phyloP scores from a whole-genome alignment of 2,888 invertebrate genomes.

The Drosophila peninsularis region DNA sequence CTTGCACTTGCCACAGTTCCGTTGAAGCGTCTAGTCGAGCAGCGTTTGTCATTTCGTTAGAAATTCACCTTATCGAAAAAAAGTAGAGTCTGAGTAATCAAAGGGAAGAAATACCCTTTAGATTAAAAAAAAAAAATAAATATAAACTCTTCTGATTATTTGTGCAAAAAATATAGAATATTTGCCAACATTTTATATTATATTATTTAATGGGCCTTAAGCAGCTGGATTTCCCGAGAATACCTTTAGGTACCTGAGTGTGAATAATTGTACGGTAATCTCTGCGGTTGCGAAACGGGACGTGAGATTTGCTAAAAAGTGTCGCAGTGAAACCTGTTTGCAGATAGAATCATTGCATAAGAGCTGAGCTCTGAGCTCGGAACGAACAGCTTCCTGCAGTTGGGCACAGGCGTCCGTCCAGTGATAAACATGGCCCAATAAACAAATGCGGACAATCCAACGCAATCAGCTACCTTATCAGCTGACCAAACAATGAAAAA shows the following conservation, averaged over 20 bases:
- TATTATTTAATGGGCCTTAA: no score
- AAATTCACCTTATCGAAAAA: slow-evolving; percentile 54
- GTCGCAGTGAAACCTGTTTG: slow-evolving; percentile 24
- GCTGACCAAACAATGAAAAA: slow-evolving; percentile 48
- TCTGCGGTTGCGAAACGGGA: background rate
- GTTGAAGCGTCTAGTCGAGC: slow-evolving; percentile 34
- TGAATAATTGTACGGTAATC: background rate
- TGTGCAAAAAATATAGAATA: no score
- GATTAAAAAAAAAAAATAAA: no score
- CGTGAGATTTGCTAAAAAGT: background rate
- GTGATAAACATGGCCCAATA: slow-evolving; percentile 48
- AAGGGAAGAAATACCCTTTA: slow-evolving; percentile 1
- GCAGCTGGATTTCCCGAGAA: no score
- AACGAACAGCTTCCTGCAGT: slow-evolving; percentile 27
- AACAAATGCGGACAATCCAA: slow-evolving; percentile 44
- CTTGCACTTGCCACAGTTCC: slow-evolving; percentile 51
- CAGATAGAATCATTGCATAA: slow-evolving; percentile 29
- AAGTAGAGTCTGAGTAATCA: background rate
- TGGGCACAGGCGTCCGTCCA: slow-evolving; percentile 2
- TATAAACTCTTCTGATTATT: no score
- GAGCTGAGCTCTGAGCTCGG: background rate
- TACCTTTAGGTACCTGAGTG: background rate
- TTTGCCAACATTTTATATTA: no score
- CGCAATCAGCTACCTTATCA: slow-evolving; percentile 62
- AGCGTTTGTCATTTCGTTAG: slow-evolving; percentile 62